Conservation (phyloP, 2,888 invertebrate species). For the Hydropsyche betteni region DNA sequence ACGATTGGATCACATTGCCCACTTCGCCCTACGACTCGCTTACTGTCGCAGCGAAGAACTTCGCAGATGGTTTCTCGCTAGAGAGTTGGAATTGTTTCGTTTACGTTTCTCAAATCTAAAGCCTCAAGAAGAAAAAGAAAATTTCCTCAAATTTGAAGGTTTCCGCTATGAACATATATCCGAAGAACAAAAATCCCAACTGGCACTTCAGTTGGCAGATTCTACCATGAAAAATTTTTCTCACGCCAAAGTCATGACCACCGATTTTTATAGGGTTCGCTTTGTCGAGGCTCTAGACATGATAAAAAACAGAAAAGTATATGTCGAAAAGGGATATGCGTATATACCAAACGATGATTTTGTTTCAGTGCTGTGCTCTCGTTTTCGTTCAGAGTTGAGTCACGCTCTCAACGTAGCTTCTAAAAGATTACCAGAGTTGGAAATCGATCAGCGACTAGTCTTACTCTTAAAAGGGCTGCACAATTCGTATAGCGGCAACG, state of each 20-base stretch:
- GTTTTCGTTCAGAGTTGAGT: slow-evolving; percentile 77
- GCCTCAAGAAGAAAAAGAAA: slow-evolving; percentile 69
- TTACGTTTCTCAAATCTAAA: slow-evolving; percentile 74
- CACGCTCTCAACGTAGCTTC: slow-evolving; percentile 75
- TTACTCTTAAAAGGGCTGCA: slow-evolving; percentile 79
- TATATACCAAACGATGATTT: slow-evolving; percentile 88
- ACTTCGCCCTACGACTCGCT: slow-evolving; percentile 90
- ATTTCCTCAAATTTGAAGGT: slow-evolving; percentile 74
- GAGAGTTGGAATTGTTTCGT: slow-evolving; percentile 91
- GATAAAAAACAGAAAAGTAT: slow-evolving; percentile 80
- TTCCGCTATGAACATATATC: slow-evolving; percentile 74
- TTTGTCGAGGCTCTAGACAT: slow-evolving; percentile 89
- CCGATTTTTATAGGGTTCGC: slow-evolving; percentile 82
- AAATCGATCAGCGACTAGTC: slow-evolving; percentile 84
- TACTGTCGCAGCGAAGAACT: slow-evolving; percentile 90
- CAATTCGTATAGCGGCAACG: slow-evolving; percentile 84
- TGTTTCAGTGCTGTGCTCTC: slow-evolving; percentile 80
- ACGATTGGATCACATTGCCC: slow-evolving; percentile 87
- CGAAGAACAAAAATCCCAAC: slow-evolving; percentile 71
- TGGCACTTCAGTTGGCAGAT: slow-evolving; percentile 70
- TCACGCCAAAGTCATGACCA: slow-evolving; percentile 68
- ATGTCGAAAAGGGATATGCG: slow-evolving; percentile 81
- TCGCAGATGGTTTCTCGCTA: slow-evolving; percentile 85
- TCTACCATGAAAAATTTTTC: slow-evolving; percentile 66
- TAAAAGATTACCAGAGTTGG: slow-evolving; percentile 76